Conservation (phyloP, 1,140 invertebrate genomes). For the Trichoplusia ni region DNA sequence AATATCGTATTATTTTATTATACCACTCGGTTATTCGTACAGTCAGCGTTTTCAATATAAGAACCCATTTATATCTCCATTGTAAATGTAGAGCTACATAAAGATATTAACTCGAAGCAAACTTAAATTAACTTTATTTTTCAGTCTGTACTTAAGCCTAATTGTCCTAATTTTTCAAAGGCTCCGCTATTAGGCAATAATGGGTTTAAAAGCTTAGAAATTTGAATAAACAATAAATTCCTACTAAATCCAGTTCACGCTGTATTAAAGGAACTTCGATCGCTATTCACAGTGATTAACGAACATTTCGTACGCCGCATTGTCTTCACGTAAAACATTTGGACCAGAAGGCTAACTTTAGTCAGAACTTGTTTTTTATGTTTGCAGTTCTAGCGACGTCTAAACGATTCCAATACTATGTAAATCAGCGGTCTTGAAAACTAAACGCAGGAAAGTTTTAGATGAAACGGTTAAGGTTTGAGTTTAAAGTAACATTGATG, state of each 20-base stretch:
- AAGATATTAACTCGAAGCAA: background rate
- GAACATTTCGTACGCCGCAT: conserved; percentile 30
- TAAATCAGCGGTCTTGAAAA: conserved; percentile 3
- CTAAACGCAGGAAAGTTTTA: background rate
- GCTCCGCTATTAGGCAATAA: conserved; percentile 18
- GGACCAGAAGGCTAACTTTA: conserved; percentile 21
- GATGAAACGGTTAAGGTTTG: background rate
- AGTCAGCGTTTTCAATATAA: too few species aligned
- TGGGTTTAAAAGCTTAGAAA: conserved; percentile 26
- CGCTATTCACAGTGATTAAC: conserved; percentile 30
- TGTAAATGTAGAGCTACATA: too few species aligned
- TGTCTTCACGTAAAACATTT: conserved; percentile 8
- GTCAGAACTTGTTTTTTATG: conserved; percentile 7
- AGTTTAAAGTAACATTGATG: too few species aligned
- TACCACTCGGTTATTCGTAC: too few species aligned
- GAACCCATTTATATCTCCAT: too few species aligned
- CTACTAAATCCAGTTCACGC: conserved; percentile 23
- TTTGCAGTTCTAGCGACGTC: conserved; percentile 5
- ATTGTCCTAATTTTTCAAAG: conserved; percentile 21
- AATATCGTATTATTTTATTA: too few species aligned
- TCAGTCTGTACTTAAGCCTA: background rate
- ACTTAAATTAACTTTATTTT: background rate
- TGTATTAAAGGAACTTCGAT: conserved; percentile 29
- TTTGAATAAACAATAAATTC: conserved; percentile 32
- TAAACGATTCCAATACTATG: conserved; percentile 20